phyloP scores from a whole-genome alignment of 2,113 vertebrate species.

The Anhinga rufa region DNA sequence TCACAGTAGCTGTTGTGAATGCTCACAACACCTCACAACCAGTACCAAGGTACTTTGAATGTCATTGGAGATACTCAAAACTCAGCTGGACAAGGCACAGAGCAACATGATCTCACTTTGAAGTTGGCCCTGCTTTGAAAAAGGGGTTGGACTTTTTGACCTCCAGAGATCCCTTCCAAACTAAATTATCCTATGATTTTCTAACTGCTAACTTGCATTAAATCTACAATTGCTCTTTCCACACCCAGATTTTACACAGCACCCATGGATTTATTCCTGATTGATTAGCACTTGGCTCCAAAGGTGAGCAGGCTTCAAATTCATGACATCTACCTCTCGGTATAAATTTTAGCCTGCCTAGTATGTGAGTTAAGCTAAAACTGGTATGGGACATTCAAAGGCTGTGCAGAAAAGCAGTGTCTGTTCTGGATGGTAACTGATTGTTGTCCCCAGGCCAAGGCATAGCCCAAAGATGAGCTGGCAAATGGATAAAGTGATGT shows the following conservation, averaged over 20 bases:
- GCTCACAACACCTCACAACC: too few species aligned
- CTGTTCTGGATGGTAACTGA: background rate
- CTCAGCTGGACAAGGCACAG: background rate
- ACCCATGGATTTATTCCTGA: background rate
- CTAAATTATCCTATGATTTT: background rate
- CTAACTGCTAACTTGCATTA: background rate
- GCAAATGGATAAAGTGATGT: background rate
- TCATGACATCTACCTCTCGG: background rate
- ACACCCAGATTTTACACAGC: background rate
- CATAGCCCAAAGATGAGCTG: background rate
- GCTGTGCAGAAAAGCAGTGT: background rate
- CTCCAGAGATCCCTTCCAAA: background rate
- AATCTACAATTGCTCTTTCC: background rate
- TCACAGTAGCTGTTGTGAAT: background rate
- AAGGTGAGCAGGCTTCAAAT: background rate
- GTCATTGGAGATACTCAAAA: background rate
- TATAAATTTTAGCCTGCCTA: background rate
- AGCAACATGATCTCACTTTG: background rate
- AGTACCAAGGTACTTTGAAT: background rate
- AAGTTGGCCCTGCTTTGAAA: background rate
- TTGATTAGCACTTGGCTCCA: background rate
- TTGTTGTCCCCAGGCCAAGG: background rate
- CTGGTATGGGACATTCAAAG: background rate
- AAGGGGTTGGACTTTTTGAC: background rate
- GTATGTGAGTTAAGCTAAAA: background rate